phyloP scores from a whole-genome alignment of 1,140 invertebrate species.

The Danaus melanippus region DNA sequence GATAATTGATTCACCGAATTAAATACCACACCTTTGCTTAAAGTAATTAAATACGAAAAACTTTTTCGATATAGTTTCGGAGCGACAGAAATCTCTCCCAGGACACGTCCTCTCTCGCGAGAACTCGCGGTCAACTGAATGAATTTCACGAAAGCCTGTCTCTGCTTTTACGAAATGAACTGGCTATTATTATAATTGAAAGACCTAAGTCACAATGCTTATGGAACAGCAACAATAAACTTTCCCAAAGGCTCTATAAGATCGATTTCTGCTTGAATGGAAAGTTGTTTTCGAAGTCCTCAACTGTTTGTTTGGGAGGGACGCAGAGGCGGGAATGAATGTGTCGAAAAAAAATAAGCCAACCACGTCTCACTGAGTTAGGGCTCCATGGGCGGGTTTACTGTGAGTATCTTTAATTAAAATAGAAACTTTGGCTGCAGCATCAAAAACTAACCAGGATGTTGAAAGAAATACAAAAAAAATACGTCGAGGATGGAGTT shows the following conservation, averaged over 20 bases:
- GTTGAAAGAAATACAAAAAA: no score
- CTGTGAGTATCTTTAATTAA: constrained; percentile 68
- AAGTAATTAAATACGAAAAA: constrained; percentile 32
- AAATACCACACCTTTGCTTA: no score
- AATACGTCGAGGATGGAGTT: no score
- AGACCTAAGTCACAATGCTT: constrained; percentile 24
- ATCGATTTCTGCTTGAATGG: constrained; percentile 12
- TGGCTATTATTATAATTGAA: constrained; percentile 30
- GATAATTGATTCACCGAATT: no score
- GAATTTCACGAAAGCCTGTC: constrained; percentile 43
- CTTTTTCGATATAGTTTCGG: constrained; percentile 35
- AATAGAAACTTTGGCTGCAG: constrained; percentile 47
- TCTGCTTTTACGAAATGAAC: constrained; percentile 66
- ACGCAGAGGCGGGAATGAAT: constrained; percentile 69
- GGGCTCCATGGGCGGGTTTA: constrained; percentile 64
- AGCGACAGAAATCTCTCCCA: constrained; percentile 13
- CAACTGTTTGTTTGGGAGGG: constrained; percentile 68
- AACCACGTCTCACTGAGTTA: constrained; percentile 68
- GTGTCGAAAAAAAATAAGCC: constrained; percentile 69
- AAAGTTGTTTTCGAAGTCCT: constrained; percentile 65
- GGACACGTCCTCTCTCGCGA: constrained; percentile 42
- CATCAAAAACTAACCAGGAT: no score
- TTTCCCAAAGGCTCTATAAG: constrained; percentile 4
- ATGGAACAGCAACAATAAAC: no score
- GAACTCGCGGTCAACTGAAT: constrained; percentile 63